Evolutionary conservation across 2,113 vertebrate genomes (phyloP).

Genomic region (Callorhinus ursinus): DNA sequence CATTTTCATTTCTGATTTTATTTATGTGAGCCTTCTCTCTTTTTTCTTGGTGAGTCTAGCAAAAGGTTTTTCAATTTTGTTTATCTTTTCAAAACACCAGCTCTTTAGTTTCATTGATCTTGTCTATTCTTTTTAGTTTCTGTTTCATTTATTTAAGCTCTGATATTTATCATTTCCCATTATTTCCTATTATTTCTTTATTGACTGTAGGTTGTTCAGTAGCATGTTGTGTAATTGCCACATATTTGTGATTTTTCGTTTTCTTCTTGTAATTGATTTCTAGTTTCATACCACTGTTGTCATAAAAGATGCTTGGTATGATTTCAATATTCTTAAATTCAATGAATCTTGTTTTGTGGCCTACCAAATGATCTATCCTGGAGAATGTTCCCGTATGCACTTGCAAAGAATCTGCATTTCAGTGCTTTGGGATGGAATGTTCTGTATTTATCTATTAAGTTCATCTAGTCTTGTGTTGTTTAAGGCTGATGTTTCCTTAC

Average conservation of each 20-base stretch:
- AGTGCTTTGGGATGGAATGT: not conserved
- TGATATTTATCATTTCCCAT: not conserved
- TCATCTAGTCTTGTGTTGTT: not conserved
- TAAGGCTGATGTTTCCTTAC: not conserved
- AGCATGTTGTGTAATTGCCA: not conserved
- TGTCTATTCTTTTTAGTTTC: not conserved
- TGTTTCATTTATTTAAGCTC: not conserved
- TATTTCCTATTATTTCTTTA: not conserved
- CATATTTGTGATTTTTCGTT: not conserved
- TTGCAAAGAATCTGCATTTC: not conserved
- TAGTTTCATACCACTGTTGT: not conserved
- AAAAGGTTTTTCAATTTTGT: not conserved
- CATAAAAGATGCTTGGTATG: not conserved
- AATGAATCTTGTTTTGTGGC: not conserved
- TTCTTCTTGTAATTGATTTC: not conserved
- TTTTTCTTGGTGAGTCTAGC: not conserved
- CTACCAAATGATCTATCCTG: not conserved
- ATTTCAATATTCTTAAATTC: not conserved
- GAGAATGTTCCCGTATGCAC: not conserved
- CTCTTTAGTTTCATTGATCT: not conserved
- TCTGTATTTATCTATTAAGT: not conserved
- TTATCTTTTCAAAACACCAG: not conserved
- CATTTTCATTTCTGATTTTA: not conserved
- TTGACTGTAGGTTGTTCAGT: not conserved
- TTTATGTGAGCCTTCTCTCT: not conserved